phyloP scores from a whole-genome alignment of 2,888 invertebrate genomes.

The Taphrorychus bicolor region DNA sequence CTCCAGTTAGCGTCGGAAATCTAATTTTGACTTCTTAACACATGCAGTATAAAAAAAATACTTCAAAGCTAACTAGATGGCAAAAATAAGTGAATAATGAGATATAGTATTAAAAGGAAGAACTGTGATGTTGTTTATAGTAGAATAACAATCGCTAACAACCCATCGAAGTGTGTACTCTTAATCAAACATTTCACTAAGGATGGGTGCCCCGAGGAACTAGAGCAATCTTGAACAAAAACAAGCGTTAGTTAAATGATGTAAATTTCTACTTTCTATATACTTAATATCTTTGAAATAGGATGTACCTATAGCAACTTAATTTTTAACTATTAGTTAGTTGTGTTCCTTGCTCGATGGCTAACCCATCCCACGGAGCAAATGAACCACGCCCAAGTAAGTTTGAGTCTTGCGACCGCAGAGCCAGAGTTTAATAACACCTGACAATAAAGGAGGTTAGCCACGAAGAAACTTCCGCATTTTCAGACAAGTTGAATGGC shows the following conservation, averaged over 20 bases:
- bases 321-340: not conserved
- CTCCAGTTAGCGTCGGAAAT: too few species aligned
- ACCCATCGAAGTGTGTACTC: not conserved
- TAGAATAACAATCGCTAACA: not conserved
- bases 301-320: not conserved
- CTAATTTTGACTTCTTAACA: too few species aligned
- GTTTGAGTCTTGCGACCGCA: not conserved
- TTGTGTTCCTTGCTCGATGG: not conserved
- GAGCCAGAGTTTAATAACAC: not conserved
- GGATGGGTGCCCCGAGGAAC: slow-evolving; percentile 9
- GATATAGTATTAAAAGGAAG: too few species aligned
- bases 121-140: too few species aligned
- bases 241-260: not conserved
- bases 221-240: slow-evolving; percentile 6
- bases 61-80: too few species aligned
- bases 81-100: too few species aligned
- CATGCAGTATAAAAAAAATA: too few species aligned
- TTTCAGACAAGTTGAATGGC: slow-evolving; percentile 3
- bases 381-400: not conserved
- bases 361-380: not conserved
- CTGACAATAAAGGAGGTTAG: not conserved
- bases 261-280: not conserved
- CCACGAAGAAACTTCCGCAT: not conserved
- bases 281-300: not conserved
- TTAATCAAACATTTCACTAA: not conserved